Evolutionary conservation across 2,113 vertebrate species (phyloP).

Genomic region (Casuarius casuarius): DNA sequence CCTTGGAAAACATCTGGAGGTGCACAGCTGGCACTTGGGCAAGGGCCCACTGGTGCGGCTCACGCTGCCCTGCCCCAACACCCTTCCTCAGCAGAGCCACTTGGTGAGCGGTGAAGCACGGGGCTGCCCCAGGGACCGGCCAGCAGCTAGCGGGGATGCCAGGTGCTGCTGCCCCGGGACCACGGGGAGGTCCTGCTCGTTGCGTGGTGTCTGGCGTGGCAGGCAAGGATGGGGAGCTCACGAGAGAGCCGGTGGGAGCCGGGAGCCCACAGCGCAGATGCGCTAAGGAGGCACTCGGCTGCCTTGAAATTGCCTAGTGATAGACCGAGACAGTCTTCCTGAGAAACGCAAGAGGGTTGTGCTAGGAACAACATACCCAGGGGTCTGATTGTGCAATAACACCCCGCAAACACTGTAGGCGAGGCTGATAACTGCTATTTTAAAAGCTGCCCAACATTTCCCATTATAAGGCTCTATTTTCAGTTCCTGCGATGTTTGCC

Average conservation of each 20-base stretch:
- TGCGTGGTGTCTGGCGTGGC: no score
- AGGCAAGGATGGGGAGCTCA: background rate
- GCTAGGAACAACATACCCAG: background rate
- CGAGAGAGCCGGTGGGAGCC: background rate
- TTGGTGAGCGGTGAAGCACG: background rate
- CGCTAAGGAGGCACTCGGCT: accelerated
- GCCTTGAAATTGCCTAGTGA: background rate
- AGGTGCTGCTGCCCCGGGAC: background rate
- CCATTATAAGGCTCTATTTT: background rate
- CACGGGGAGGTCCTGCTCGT: accelerated
- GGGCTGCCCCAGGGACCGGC: background rate
- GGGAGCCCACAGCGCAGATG: accelerated
- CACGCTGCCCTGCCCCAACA: background rate
- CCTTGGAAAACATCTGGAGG: background rate
- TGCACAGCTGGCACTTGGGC: background rate
- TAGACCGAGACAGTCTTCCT: background rate
- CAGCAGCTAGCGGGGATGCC: background rate
- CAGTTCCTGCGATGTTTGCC: background rate
- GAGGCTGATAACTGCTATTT: background rate
- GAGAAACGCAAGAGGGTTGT: accelerated
- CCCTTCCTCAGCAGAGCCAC: background rate
- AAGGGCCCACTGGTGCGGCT: no score
- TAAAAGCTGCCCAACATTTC: background rate
- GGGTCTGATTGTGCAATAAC: background rate
- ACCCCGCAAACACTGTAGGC: background rate